Base-by-base conservation (phyloP, 2,888 invertebrate genomes). In the Catonia carolina region DNA sequence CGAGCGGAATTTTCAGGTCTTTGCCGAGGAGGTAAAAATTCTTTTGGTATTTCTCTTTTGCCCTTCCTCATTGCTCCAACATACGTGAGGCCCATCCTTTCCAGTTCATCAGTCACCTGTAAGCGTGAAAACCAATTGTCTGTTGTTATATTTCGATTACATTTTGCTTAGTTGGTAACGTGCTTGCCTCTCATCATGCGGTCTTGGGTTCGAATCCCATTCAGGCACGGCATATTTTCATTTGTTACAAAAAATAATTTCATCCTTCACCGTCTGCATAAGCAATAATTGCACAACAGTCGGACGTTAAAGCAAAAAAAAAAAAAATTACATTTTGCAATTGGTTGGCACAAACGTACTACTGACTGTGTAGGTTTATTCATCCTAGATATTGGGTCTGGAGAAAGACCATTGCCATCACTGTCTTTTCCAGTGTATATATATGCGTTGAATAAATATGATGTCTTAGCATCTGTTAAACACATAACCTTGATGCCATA, bases 121-220 rank as follows among this genome's bases (percentile, higher is more conserved):
- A 68, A 61, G 12, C 64, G 64, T 36, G 63, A 60, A 62, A 67
- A 68, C 65, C 67, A 69, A 60, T 68, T 68, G 41, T 68, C 67
- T 14, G 64, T 64, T 14, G 66, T 69, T 7, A 68, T 61, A 59
- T 68, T 68, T 36, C 64, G 57, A 48, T 68, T 66, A 15, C 63
- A 67, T n/a, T n/a, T n/a, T n/a, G n/a, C n/a, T n/a, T n/a, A n/a
- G n/a, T n/a, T n/a, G n/a, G n/a, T n/a, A n/a, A n/a, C n/a, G n/a
- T n/a, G n/a, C n/a, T n/a, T n/a, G n/a, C n/a, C n/a, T n/a, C n/a
- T n/a, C n/a, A n/a, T n/a, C n/a, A n/a, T n/a, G n/a, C n/a, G n/a
- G n/a, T n/a, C n/a, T n/a, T n/a, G n/a, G n/a, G n/a, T n/a, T n/a
- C n/a, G n/a, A n/a, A n/a, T n/a, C n/a, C n/a, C n/a, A n/a, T n/a